These are phyloP conservation scores for Sula dactylatra DNA, from an alignment of 2,113 vertebrate genomes.

Conservation along the genomic window DNA sequence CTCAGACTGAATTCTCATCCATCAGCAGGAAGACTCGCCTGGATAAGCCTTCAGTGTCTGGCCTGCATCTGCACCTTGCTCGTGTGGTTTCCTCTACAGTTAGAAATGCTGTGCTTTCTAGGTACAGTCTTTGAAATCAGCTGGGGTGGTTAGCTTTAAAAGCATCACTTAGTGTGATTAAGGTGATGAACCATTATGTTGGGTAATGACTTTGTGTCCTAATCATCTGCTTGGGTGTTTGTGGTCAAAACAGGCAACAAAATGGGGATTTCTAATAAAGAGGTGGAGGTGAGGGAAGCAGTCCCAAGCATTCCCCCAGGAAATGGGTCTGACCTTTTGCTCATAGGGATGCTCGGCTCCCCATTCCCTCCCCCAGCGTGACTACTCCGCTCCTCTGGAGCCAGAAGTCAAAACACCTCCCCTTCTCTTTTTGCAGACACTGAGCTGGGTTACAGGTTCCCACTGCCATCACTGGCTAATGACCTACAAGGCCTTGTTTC, in stretches of 20 bases:
- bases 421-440: background rate
- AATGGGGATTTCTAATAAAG: background rate
- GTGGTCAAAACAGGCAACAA: background rate
- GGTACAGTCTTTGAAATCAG: background rate
- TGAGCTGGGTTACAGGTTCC: background rate
- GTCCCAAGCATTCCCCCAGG: background rate
- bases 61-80: background rate
- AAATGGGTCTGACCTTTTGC: background rate
- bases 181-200: background rate
- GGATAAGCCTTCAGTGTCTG: background rate
- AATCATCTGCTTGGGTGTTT: background rate
- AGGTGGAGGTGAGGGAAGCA: background rate
- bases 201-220: background rate
- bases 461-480: background rate
- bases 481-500: background rate
- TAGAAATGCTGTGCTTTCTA: background rate
- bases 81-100: accelerated
- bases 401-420: background rate
- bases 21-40: background rate
- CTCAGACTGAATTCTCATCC: background rate
- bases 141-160: background rate
- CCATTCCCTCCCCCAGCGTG: background rate
- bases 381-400: background rate
- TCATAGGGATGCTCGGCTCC: background rate
- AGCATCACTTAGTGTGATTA: background rate